Conservation (phyloP, 2,797 vertebrate species). For the Pangasius krempfi region DNA sequence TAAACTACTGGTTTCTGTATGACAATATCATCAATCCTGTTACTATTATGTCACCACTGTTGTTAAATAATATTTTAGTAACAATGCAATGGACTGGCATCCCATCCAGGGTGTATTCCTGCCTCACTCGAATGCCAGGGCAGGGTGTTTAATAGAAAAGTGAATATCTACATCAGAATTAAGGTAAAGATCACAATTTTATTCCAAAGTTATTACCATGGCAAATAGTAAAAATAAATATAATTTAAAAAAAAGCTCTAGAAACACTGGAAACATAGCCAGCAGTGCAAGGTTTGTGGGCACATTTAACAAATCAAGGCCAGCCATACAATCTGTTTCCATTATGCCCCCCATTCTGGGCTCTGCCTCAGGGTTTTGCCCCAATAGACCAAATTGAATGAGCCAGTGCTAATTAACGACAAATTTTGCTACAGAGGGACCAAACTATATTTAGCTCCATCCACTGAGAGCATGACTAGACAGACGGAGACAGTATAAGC, state of each 20-base stretch:
- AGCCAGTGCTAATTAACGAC: conserved; percentile 46
- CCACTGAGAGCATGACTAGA: conserved; percentile 37
- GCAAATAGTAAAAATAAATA: conserved; percentile 5
- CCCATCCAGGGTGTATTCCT: neutral
- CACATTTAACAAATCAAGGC: conserved; percentile 35
- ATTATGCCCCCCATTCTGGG: conserved; percentile 32
- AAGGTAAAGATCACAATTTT: neutral
- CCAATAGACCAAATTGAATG: conserved; percentile 38
- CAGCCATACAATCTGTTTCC: conserved; percentile 20
- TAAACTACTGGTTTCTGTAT: neutral
- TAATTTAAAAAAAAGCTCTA: neutral
- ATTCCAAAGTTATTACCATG: neutral
- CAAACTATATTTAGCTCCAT: conserved; percentile 46
- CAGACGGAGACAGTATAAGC: conserved; percentile 24
- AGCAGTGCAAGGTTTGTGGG: conserved; percentile 34
- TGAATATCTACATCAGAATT: conserved; percentile 3
- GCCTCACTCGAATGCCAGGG: neutral
- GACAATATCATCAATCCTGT: neutral
- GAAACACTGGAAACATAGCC: conserved; percentile 1
- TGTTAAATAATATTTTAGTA: neutral
- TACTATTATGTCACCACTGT: neutral
- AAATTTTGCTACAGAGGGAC: conserved; percentile 32
- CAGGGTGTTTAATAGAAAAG: neutral
- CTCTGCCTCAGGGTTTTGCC: conserved; percentile 45
- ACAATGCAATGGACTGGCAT: no score